Percentiles rank a stretch among this genome's conserved stretches.
Evolutionary conservation across 2,797 vertebrate species (phyloP).

Genomic region (Momotus momota): DNA sequence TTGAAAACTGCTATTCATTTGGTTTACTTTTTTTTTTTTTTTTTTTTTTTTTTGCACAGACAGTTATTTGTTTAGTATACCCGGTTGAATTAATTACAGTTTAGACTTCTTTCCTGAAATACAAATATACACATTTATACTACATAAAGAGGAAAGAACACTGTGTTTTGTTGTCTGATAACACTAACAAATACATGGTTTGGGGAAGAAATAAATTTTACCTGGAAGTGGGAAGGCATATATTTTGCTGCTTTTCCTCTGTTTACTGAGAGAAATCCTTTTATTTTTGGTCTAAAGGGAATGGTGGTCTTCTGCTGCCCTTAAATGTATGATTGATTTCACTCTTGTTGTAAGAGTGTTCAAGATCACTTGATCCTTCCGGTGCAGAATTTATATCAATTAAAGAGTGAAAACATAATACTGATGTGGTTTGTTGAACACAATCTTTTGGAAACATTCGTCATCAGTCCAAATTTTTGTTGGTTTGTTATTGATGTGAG

Average conservation of each 20-base stretch:
- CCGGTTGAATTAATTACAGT: neutral
- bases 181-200: neutral
- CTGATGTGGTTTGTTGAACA: neutral
- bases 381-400: neutral
- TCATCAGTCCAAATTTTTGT: neutral
- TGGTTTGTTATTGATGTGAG: neutral
- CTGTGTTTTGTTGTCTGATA: neutral
- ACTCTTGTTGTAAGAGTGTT: neutral
- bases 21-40: neutral
- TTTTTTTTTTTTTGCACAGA: too few species aligned
- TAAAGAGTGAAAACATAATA: neutral
- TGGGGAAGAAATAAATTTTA: neutral
- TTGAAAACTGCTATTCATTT: neutral
- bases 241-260: neutral
- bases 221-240: rapidly evolving
- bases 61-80: neutral
- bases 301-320: neutral
- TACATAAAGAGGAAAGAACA: neutral
- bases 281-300: neutral
- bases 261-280: neutral
- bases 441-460: neutral
- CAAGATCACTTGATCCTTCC: neutral
- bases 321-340: neutral
- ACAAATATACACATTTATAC: neutral
- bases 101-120: neutral